Conservation (phyloP, 1,140 invertebrate species). For the Pseudomyrmex flavicornis region DNA sequence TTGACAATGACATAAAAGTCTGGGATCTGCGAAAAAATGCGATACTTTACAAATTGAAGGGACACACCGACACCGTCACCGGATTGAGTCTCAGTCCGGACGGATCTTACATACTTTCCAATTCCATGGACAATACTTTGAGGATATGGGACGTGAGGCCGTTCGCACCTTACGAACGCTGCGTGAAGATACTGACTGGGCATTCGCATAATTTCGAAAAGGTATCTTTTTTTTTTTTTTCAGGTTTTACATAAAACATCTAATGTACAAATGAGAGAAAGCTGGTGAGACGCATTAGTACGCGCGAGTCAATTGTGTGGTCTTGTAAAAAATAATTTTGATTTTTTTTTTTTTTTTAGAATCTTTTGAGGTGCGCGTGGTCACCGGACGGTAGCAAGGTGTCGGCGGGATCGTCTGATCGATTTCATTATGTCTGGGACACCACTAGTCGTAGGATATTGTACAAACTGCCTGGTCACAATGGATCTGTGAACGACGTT, state of each 20-base stretch:
- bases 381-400: conserved; percentile 92
- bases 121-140: conserved; percentile 98
- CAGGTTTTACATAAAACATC: neutral
- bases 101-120: conserved; percentile 97
- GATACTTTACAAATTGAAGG: conserved; percentile 93
- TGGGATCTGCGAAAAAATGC: conserved; percentile 98
- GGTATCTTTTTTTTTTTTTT: conserved; percentile 83
- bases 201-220: conserved; percentile 99
- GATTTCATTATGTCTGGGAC: conserved; percentile 99
- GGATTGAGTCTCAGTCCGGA: conserved; percentile 96
- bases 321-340: neutral
- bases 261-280: neutral
- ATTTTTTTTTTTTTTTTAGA: conserved; percentile 81
- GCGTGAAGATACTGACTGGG: conserved; percentile 96
- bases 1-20: conserved; percentile 99
- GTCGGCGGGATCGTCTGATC: conserved; percentile 96
- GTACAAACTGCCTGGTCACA: conserved; percentile 99
- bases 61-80: conserved; percentile 97
- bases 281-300: no score
- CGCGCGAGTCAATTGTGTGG: no score
- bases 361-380: conserved; percentile 91
- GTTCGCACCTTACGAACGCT: conserved; percentile 95
- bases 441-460: conserved; percentile 95
- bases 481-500: conserved; percentile 98
- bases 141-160: conserved; percentile 93